Evolutionary conservation across 2,888 invertebrate genomes (phyloP).

Genomic region (Eristalinus sepulchralis): DNA sequence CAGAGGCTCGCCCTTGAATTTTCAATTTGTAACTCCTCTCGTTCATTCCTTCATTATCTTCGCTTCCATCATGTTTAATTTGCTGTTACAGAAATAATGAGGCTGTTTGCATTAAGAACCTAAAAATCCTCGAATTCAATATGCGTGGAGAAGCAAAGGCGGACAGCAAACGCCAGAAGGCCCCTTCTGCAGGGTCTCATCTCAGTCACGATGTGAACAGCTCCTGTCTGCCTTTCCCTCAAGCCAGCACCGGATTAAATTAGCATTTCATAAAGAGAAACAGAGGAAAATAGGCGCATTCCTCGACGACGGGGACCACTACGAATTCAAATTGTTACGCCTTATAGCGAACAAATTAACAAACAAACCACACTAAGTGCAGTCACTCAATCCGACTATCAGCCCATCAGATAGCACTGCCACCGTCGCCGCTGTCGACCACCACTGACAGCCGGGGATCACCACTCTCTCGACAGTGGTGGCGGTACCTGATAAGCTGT

Average conservation of each 20-base stretch:
- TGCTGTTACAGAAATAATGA: slow-evolving; percentile 56
- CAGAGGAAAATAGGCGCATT: slow-evolving; percentile 51
- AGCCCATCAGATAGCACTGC: slow-evolving; percentile 41
- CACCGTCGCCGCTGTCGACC: slow-evolving; percentile 9
- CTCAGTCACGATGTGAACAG: slow-evolving; percentile 56
- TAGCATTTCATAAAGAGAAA: slow-evolving; percentile 65
- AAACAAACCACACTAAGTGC: slow-evolving; percentile 69
- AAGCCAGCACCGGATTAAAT: slow-evolving; percentile 58
- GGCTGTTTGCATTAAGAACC: slow-evolving; percentile 22
- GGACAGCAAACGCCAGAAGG: slow-evolving; percentile 6
- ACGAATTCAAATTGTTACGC: slow-evolving; percentile 68
- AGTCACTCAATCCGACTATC: slow-evolving; percentile 63
- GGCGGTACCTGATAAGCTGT: slow-evolving; percentile 39
- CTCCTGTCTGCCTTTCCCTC: slow-evolving; percentile 62
- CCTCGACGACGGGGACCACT: slow-evolving; percentile 32
- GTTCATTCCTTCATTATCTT: slow-evolving; percentile 5
- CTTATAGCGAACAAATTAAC: slow-evolving; percentile 68
- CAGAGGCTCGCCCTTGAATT: slow-evolving; percentile 18
- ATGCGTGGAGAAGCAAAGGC: slow-evolving; percentile 7
- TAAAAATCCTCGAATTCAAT: slow-evolving; percentile 23
- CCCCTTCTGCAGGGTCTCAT: neutral
- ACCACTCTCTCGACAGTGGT: neutral
- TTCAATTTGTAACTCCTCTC: neutral
- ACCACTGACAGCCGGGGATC: slow-evolving; percentile 13
- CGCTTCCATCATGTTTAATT: slow-evolving; percentile 37